These are phyloP conservation scores for Ceramica pisi DNA, from an alignment of 2,888 invertebrate genomes.

Conservation along the genomic window DNA sequence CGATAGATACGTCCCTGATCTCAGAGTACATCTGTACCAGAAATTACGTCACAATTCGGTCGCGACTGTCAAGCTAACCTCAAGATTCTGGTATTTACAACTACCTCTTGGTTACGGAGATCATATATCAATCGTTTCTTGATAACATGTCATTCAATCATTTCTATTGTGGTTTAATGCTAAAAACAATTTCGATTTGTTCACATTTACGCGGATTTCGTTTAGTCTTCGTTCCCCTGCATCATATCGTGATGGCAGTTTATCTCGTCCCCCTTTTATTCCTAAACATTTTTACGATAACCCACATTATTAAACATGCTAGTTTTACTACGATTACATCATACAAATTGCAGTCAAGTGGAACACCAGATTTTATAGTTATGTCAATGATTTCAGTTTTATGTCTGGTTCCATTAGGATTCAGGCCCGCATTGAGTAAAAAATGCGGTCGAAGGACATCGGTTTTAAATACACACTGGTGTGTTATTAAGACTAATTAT, in stretches of 20 bases:
- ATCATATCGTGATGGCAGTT: conserved; percentile 17
- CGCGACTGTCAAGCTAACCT: not conserved
- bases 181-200: not conserved
- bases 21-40: not conserved
- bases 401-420: conserved; percentile 41
- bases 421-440: conserved; percentile 60
- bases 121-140: conserved; percentile 6
- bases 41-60: not conserved
- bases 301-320: conserved; percentile 50
- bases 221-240: not conserved
- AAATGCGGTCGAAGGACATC: conserved; percentile 63
- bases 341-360: conserved; percentile 56
- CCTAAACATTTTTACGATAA: conserved; percentile 55
- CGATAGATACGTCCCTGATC: too few species aligned
- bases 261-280: conserved; percentile 36
- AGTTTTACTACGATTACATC: conserved; percentile 52
- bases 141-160: conserved; percentile 12
- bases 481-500: conserved; percentile 51
- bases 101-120: not conserved
- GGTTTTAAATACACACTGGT: conserved; percentile 52
- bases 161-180: not conserved
- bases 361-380: conserved; percentile 57
- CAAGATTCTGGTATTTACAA: not conserved
- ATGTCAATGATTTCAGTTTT: conserved; percentile 61
- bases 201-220: not conserved